These are phyloP conservation scores for Motacilla tschutschensis DNA, from an alignment of 2,113 vertebrate species.

Conservation along the genomic window DNA sequence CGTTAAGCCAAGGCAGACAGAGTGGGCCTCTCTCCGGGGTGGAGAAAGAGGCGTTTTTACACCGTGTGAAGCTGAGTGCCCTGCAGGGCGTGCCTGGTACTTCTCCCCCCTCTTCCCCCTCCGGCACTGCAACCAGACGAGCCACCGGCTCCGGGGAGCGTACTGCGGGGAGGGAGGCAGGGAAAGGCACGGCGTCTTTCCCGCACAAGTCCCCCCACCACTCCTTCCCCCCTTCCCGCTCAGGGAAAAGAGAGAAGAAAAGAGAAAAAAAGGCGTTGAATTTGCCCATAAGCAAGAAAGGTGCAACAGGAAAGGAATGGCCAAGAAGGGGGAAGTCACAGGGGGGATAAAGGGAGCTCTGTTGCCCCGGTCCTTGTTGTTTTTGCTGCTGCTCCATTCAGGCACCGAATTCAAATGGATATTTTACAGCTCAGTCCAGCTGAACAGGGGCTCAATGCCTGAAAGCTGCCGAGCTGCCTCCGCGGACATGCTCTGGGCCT, in stretches of 20 bases:
- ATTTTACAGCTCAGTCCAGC: slow-evolving; percentile 72
- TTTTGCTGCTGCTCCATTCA: slow-evolving; percentile 66
- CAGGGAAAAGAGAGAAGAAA: background rate
- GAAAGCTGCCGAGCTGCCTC: slow-evolving; percentile 73
- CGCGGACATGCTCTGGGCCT: slow-evolving; percentile 75
- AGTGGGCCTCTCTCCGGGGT: background rate
- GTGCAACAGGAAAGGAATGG: slow-evolving; percentile 67
- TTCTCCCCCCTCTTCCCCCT: background rate
- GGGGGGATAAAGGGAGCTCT: slow-evolving; percentile 74
- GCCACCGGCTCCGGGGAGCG: background rate
- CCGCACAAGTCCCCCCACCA: background rate
- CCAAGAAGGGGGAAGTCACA: slow-evolving; percentile 57
- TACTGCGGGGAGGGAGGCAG: background rate
- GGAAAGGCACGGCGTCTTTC: background rate
- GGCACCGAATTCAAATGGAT: slow-evolving; percentile 76
- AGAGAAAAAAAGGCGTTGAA: background rate
- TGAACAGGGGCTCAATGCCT: slow-evolving; percentile 75
- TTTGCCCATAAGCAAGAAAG: slow-evolving; percentile 54
- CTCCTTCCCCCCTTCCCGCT: background rate
- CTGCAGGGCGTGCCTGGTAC: background rate
- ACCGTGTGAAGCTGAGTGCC: background rate
- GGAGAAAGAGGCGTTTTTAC: background rate
- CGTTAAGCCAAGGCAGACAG: background rate
- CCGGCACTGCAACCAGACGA: background rate
- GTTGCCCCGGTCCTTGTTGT: slow-evolving; percentile 60